Evolutionary conservation across 64 coral and sea anemone species (phyloP).

Genomic region (Orbicella faveolata): DNA sequence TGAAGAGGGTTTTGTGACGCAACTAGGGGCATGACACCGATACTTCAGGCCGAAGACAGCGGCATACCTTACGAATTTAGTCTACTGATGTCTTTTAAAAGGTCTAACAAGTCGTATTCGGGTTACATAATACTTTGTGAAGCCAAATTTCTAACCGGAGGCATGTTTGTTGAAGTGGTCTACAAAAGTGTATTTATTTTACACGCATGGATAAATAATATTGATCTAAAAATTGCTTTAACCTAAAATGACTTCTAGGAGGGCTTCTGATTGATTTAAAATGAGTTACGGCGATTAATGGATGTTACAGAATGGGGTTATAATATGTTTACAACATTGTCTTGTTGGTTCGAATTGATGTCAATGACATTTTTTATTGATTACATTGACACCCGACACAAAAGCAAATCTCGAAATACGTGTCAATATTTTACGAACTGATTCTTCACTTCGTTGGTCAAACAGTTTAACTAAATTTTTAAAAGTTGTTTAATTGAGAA

Average conservation of each 20-base stretch:
- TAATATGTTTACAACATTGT: not conserved
- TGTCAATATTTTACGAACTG: not conserved
- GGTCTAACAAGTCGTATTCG: not conserved
- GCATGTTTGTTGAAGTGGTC: not conserved
- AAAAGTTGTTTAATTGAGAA: too few relatives aligned
- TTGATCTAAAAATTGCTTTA: not conserved
- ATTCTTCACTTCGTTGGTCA: not conserved
- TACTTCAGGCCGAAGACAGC: not conserved
- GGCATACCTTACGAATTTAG: not conserved
- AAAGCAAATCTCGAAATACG: not conserved
- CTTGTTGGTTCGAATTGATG: not conserved
- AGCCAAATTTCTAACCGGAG: not conserved
- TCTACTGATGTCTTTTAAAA: not conserved
- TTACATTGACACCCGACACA: not conserved
- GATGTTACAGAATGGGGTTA: not conserved
- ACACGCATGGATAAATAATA: constrained; percentile 2
- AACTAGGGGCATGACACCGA: not conserved
- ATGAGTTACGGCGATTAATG: not conserved
- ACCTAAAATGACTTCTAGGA: not conserved
- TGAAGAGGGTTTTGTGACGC: not conserved
- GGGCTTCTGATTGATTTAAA: not conserved
- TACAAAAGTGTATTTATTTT: not conserved
- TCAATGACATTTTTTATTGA: not conserved
- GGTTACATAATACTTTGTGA: not conserved
- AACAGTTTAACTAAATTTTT: too few relatives aligned